These are phyloP conservation scores for Amblyornis subalaris DNA, from an alignment of 2,113 vertebrate species.

Conservation along the genomic window DNA sequence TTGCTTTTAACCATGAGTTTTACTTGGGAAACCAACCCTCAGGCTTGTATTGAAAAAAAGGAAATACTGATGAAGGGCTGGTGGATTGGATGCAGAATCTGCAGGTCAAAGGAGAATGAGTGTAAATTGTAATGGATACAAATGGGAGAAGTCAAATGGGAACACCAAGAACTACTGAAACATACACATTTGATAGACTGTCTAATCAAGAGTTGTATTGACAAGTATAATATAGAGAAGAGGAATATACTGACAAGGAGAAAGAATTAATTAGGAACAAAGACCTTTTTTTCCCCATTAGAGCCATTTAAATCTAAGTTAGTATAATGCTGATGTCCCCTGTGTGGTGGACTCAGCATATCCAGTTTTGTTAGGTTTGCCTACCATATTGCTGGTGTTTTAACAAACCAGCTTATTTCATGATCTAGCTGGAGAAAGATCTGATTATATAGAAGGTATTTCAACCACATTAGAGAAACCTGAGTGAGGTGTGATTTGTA, in stretches of 20 bases:
- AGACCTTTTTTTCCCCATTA: not conserved
- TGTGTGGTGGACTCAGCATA: not conserved
- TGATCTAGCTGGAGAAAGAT: not conserved
- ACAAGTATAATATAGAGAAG: not conserved
- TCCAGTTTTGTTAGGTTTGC: not conserved
- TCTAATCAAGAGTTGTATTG: not conserved
- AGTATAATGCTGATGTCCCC: not conserved
- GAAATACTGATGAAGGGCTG: not conserved
- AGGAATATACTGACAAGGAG: not conserved
- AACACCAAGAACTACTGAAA: not conserved
- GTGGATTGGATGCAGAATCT: not conserved
- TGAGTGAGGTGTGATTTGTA: not conserved
- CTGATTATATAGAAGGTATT: not conserved
- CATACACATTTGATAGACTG: not conserved
- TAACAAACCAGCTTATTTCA: not conserved
- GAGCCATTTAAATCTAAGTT: not conserved
- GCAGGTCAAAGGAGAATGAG: not conserved
- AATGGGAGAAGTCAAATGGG: not conserved
- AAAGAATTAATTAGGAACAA: not conserved
- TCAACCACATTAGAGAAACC: not conserved
- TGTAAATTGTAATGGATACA: not conserved
- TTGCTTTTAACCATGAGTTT: not conserved
- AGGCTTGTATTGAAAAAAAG: not conserved
- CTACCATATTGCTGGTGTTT: not conserved
- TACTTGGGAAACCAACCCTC: not conserved